Conservation (phyloP, 1,140 invertebrate genomes). For the Diabrotica virgifera region DNA sequence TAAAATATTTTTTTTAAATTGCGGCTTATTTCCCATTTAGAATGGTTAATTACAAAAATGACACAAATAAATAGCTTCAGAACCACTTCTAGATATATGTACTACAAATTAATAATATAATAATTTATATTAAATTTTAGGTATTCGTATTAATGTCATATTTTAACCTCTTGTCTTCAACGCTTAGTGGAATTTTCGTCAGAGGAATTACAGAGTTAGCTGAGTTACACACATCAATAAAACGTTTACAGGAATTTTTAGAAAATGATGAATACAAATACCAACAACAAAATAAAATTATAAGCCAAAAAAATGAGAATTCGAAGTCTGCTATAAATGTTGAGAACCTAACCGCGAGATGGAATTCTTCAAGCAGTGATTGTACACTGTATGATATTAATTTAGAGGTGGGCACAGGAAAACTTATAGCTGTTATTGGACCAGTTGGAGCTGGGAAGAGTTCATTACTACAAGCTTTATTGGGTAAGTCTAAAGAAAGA, state of each 20-base stretch:
- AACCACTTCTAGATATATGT: not conserved
- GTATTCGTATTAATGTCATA: constrained; percentile 63
- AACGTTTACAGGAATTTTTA: constrained; percentile 55
- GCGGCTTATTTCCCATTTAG: no score
- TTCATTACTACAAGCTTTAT: constrained; percentile 48
- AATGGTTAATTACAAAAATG: no score
- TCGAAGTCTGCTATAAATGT: constrained; percentile 34
- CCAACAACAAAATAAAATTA: constrained; percentile 1
- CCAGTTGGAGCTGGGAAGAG: constrained; percentile 61
- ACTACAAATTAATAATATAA: not conserved
- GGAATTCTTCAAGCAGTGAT: constrained; percentile 40
- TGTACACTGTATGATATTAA: constrained; percentile 51
- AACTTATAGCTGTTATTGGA: constrained; percentile 60
- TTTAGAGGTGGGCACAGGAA: constrained; percentile 53
- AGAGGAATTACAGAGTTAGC: constrained; percentile 62
- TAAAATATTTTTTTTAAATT: no score
- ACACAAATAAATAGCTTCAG: no score
- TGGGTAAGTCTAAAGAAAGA: constrained; percentile 34
- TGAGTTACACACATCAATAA: constrained; percentile 58
- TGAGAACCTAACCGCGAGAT: constrained; percentile 47
- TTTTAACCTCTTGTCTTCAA: constrained; percentile 59
- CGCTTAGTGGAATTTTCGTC: constrained; percentile 67
- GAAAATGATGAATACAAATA: constrained; percentile 51
- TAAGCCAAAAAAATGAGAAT: constrained; percentile 1
- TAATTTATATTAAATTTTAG: constrained; percentile 21